Base-by-base conservation (phyloP, 1,140 invertebrate species). In the Rhopalosiphum maidis region DNA sequence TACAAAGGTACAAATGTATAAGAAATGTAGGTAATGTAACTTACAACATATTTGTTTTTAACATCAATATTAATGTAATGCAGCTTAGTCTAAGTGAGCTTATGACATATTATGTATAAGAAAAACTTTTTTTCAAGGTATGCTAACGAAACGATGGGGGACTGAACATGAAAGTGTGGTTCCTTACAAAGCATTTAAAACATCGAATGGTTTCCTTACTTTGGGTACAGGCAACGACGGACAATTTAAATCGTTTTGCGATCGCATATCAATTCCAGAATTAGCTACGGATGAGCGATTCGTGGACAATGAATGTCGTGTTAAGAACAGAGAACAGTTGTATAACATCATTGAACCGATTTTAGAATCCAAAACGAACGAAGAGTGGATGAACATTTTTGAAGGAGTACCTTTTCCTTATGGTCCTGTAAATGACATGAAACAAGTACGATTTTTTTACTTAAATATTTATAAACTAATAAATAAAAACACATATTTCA, bases 91-190 rank as follows among this genome's bases (percentile, higher is more conserved):
- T 60, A 2, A 30, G 30, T 60, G 9, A 30, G 0, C 30, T 60
- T 48, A 48, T 68, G 2, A 30, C 11, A 68, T 11, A n/a, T n/a
- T 11, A 30, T 68, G 9, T 15, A 4, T 68, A n/a, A 68, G 30
- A 68, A 68, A 30, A 68, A 11, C 1, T n/a, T n/a, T n/a, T 5
- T 87, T 77, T 86, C 23, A 54, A 91, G 90, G 90, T 4, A 86
- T 93, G 48, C 46, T 48, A 21, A 48, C 90, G 7, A 92, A 88
- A 92, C 77, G 97, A 91, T 97, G 97, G 96, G 99, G 99, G 8
- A 99, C 98, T 1, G 98, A 97, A 11, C 99, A 99, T 95, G 97
- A 97, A 91, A 99, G 98, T 95, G 97, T 99, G 94, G 99, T 99
- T 0, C 99, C 99, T 0, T 99, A 99, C 95, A 97, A 99, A 96